A percentile compares a stretch with the other conserved stretches of the same genome.
These are phyloP conservation scores for Lasioglossum vierecki DNA, from an alignment of 2,888 invertebrate genomes.

Conservation along the genomic window DNA sequence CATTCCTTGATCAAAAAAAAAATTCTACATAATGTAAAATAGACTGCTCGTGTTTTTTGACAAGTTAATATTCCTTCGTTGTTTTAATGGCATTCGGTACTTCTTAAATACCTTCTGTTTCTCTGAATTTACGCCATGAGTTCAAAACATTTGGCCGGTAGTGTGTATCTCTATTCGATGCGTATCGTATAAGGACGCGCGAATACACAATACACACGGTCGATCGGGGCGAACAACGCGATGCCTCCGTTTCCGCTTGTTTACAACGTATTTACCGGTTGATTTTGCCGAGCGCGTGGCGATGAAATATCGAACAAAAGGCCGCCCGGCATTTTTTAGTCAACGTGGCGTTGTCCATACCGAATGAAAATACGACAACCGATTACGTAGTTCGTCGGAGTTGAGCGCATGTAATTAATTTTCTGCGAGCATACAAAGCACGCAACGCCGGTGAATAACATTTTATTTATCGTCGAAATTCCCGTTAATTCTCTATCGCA, in stretches of 20 bases:
- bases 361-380: background rate
- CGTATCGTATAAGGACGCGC: background rate
- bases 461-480: background rate
- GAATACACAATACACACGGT: background rate
- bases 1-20: too few species aligned
- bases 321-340: background rate
- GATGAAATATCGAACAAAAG: slow-evolving; percentile 4
- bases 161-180: background rate
- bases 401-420: background rate
- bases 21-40: too few species aligned
- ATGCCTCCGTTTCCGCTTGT: background rate
- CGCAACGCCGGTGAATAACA: background rate
- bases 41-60: too few species aligned
- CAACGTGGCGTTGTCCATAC: background rate
- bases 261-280: background rate
- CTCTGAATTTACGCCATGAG: too few species aligned
- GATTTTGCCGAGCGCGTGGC: background rate
- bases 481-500: background rate
- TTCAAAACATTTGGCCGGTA: too few species aligned
- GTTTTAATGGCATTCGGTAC: too few species aligned
- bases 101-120: too few species aligned
- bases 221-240: background rate
- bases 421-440: background rate
- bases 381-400: background rate
- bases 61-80: too few species aligned